phyloP scores from a whole-genome alignment of 1,140 invertebrate genomes.

The Diorhabda carinulata region DNA sequence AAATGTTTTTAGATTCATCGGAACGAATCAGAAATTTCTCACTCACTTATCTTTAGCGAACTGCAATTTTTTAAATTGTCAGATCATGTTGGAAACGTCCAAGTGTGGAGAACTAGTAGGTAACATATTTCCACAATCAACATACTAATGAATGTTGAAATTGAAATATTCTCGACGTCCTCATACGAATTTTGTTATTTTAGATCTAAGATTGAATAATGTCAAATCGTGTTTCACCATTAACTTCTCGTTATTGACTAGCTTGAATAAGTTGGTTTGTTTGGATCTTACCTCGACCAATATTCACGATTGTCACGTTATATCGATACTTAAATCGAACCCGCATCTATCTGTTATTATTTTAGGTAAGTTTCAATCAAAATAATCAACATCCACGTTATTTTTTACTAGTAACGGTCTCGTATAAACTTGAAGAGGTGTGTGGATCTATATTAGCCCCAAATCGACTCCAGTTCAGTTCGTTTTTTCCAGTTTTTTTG shows the following conservation, averaged over 20 bases:
- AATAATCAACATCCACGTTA: no score
- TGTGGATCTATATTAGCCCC: no score
- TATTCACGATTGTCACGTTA: constrained; percentile 60
- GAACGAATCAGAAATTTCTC: constrained; percentile 5
- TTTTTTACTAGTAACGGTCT: no score
- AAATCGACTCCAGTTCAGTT: no score
- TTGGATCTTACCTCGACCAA: constrained; percentile 74
- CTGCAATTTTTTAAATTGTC: constrained; percentile 35
- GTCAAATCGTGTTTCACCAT: background rate
- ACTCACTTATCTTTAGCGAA: constrained; percentile 41
- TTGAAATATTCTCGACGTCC: background rate
- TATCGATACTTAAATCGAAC: constrained; percentile 63
- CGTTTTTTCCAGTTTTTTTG: no score
- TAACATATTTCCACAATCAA: background rate
- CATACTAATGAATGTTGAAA: background rate
- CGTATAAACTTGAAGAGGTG: no score
- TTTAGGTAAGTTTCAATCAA: constrained; percentile 53
- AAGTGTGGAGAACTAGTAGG: constrained; percentile 34
- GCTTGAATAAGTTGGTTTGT: constrained; percentile 62
- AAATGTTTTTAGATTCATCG: constrained; percentile 17
- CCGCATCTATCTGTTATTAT: constrained; percentile 67
- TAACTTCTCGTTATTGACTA: constrained; percentile 22
- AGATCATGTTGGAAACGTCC: constrained; percentile 29
- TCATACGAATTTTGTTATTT: constrained; percentile 2
- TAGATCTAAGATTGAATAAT: constrained; percentile 26